These are phyloP conservation scores for Agelaius tricolor DNA, from an alignment of 2,113 vertebrate species.

Conservation along the genomic window DNA sequence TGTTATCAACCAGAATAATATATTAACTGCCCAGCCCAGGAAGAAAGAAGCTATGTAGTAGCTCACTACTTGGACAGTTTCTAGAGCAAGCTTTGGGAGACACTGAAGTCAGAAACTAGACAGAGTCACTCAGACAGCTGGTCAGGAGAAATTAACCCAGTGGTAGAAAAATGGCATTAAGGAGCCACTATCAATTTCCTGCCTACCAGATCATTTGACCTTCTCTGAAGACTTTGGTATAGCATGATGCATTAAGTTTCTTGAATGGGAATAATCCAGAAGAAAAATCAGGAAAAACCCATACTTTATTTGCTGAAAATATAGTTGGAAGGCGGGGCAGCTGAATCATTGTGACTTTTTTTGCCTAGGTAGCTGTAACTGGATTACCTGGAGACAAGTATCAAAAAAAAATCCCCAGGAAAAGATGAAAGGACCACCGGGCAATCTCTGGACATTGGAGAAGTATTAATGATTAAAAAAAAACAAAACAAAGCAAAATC, in stretches of 20 bases:
- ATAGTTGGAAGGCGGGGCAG: background rate
- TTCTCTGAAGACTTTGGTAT: background rate
- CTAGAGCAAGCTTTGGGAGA: background rate
- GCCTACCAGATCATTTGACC: background rate
- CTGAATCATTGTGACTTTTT: background rate
- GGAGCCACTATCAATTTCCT: background rate
- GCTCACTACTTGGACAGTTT: background rate
- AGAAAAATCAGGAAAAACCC: rapidly evolving
- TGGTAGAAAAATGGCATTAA: background rate
- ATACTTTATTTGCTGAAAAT: background rate
- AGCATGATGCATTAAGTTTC: background rate
- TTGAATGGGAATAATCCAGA: background rate
- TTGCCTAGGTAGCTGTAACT: background rate
- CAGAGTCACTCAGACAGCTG: background rate
- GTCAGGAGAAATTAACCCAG: background rate
- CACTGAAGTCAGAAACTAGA: background rate
- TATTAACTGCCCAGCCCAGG: background rate
- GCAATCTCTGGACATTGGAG: background rate
- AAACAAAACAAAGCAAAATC: background rate
- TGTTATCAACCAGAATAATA: background rate
- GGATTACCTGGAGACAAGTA: background rate
- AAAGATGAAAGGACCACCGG: background rate
- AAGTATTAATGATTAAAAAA: background rate
- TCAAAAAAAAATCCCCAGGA: background rate
- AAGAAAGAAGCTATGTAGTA: background rate